Evolutionary conservation across 2,113 vertebrate species (phyloP).

Genomic region (Anas platyrhynchos): DNA sequence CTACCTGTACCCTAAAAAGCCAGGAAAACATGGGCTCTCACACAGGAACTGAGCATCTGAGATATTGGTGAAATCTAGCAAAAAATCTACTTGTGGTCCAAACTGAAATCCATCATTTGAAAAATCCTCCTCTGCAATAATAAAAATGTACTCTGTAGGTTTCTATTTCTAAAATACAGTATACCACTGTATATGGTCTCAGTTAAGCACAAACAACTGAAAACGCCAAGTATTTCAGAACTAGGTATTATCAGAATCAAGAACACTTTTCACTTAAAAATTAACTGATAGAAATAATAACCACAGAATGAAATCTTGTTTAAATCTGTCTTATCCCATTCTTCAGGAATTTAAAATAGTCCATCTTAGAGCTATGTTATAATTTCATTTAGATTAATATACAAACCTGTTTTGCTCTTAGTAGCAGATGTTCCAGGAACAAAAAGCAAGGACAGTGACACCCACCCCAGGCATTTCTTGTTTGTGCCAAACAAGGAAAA

Average conservation of each 20-base stretch:
- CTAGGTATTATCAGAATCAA: not conserved
- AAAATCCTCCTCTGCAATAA: not conserved
- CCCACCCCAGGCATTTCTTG: not conserved
- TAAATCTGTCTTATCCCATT: not conserved
- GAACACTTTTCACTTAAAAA: not conserved
- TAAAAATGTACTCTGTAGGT: fast-evolving
- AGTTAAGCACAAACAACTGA: not conserved
- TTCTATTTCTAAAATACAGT: not conserved
- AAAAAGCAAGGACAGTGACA: not conserved
- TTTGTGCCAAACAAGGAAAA: not conserved
- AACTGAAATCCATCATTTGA: not conserved
- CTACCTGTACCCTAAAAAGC: not conserved
- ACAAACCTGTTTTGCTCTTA: not conserved
- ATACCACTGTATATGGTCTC: not conserved
- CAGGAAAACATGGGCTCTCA: not conserved
- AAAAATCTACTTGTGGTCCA: not conserved
- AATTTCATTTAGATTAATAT: not conserved
- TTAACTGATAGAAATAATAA: not conserved
- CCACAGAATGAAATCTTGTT: not conserved
- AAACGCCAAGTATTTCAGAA: not conserved
- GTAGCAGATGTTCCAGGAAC: not conserved
- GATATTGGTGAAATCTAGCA: fast-evolving
- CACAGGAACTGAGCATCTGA: not conserved
- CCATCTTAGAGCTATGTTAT: not conserved
- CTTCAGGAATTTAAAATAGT: not conserved